phyloP scores from a whole-genome alignment of 2,797 vertebrate species.

The Rhinichthys osculus region DNA sequence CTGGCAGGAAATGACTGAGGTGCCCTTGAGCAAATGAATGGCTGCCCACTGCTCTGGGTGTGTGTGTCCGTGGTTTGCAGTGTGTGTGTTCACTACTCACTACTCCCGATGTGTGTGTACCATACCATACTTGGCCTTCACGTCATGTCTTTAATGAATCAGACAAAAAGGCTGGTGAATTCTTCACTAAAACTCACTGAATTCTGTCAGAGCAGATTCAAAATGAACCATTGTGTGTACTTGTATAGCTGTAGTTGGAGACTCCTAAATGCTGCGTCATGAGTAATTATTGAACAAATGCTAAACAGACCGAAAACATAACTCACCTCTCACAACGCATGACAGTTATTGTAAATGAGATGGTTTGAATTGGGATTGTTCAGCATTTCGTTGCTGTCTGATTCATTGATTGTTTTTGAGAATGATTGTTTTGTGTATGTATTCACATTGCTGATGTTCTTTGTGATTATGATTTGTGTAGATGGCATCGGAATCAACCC shows the following conservation, averaged over 20 bases:
- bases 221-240: background rate
- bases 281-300: background rate
- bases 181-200: background rate
- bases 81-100: too few relatives aligned
- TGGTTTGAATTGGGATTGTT: conserved; percentile 8
- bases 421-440: conserved; percentile 35
- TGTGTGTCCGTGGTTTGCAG: too few relatives aligned
- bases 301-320: background rate
- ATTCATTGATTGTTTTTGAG: conserved; percentile 47
- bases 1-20: too few relatives aligned
- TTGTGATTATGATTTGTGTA: conserved; percentile 66
- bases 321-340: background rate
- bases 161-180: background rate
- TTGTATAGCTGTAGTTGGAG: background rate
- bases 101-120: background rate
- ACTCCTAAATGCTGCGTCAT: background rate
- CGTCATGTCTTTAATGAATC: background rate
- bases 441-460: background rate
- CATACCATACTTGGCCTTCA: too few relatives aligned
- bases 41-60: too few relatives aligned
- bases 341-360: conserved; percentile 7
- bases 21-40: too few relatives aligned
- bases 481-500: conserved; percentile 99
- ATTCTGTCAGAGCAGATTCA: background rate
- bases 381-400: conserved; percentile 16